Conservation (phyloP, 2,113 vertebrate genomes). For the Scalopus aquaticus region DNA sequence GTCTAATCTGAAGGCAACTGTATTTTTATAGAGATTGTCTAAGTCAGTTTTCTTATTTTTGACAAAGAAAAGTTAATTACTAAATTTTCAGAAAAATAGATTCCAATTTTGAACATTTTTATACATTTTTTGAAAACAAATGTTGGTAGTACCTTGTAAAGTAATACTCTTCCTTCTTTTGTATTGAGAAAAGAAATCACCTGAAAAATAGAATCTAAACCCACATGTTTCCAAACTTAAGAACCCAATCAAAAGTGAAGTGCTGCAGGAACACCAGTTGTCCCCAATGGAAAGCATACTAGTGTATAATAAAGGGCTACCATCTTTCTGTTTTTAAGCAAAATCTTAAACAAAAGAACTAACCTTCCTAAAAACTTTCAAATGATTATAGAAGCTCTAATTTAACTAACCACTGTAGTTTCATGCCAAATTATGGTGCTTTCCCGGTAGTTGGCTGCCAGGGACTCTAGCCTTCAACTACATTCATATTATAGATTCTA, state of each 20-base stretch:
- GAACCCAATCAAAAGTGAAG: background rate
- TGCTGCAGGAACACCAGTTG: background rate
- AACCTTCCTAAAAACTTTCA: background rate
- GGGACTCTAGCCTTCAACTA: conserved; percentile 43
- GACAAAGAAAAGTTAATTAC: background rate
- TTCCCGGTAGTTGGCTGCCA: conserved; percentile 58
- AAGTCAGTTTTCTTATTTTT: background rate
- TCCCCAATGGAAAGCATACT: background rate
- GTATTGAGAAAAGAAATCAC: background rate
- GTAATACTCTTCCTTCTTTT: background rate
- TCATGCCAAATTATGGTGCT: conserved; percentile 51
- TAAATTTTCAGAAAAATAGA: background rate
- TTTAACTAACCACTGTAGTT: conserved; percentile 59
- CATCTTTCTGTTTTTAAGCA: background rate
- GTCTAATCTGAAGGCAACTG: background rate
- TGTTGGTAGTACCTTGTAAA: background rate
- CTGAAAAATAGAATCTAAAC: background rate
- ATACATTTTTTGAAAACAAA: background rate
- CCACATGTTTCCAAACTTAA: background rate
- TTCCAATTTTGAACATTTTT: background rate
- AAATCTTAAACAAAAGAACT: conserved; percentile 54
- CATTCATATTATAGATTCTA: conserved; percentile 56
- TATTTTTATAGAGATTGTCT: background rate
- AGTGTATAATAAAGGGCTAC: background rate
- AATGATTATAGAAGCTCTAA: conserved; percentile 5